A percentile compares a stretch with the other conserved stretches of the same genome.
Conservation (phyloP, 2,888 invertebrate genomes). For the Platerodrilus igneus region DNA sequence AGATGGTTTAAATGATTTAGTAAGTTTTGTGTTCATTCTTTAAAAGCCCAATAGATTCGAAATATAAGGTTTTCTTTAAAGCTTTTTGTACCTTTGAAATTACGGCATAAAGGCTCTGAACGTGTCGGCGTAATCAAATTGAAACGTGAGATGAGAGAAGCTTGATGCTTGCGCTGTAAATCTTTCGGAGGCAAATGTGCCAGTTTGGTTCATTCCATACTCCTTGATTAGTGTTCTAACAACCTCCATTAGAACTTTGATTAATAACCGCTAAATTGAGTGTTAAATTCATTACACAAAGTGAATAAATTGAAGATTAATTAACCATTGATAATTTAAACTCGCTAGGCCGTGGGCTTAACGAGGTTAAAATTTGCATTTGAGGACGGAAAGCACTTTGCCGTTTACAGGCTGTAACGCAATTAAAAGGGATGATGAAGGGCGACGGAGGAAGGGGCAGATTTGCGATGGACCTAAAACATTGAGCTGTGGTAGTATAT, state of each 20-base stretch:
- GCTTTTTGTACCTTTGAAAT: too few relatives aligned
- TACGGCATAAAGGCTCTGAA: too few relatives aligned
- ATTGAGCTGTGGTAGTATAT: constrained; percentile 23
- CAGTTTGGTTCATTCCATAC: constrained; percentile 17
- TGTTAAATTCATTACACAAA: constrained; percentile 52
- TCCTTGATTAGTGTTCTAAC: constrained; percentile 34
- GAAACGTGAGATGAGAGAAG: too few relatives aligned
- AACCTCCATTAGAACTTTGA: constrained; percentile 55
- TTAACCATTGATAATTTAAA: constrained; percentile 53
- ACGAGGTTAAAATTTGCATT: constrained; percentile 54
- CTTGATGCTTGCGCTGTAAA: too few relatives aligned
- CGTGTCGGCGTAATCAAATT: too few relatives aligned
- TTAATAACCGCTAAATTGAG: constrained; percentile 57
- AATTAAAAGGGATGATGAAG: constrained; percentile 42
- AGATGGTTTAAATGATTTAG: too few relatives aligned
- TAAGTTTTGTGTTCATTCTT: too few relatives aligned
- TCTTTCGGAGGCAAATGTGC: constrained; percentile 11
- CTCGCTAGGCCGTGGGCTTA: constrained; percentile 50
- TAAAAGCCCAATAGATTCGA: too few relatives aligned
- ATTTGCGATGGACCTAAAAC: constrained; percentile 17
- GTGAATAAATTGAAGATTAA: constrained; percentile 55
- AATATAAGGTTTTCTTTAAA: too few relatives aligned
- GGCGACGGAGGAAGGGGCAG: constrained; percentile 16
- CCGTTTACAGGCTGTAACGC: constrained; percentile 48
- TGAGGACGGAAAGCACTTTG: constrained; percentile 51